Base-by-base conservation (phyloP, 37 sponge, comb jelly and placozoan species). In the Chondrilla cf. caribensis region DNA sequence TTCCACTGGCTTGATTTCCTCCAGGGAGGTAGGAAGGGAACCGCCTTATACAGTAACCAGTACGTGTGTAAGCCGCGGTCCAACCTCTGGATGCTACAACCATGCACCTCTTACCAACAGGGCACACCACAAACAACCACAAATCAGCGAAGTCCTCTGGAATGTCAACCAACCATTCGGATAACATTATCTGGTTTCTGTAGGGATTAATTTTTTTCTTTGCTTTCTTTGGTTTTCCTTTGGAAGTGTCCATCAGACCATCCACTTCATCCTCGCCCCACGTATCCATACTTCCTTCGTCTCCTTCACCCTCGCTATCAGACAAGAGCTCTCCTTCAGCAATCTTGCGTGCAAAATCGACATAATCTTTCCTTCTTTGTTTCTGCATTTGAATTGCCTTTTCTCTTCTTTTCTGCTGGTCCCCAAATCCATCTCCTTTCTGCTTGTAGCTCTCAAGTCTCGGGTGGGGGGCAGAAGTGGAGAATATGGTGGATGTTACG, bases 11-110 rank as follows among this genome's bases (percentile, higher is more conserved):
- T 38, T 60, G 72, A 72, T 77, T 62, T 0, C 99, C 99, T 0
- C 99, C 99, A 6, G 99, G 99, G 7, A 98, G 83, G 66, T 78
- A 73, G 59, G 96, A 95, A 0, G 90, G 96, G 80, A 98, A 98
- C 26, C 58, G 81, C 44, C 81, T 91, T 39, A 96, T 54, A 6
- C 83, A 42, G 37, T 86, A 57, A 0, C 99, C 99, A 17, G 67
- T 86, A 67, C 93, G 70, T 0, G 93, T 84, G 66, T 96, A 98
- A 11, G 90, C 97, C 26, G 54, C 25, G 1, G 99, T 96, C 41
- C 79, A 73, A 3, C 93, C 91, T 80, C 60, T 79, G 15, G 83
- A 42, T 0, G 99, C 90, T 15, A 98, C 85, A 0, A 98, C 87
- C 35, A 98, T 68, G 70, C 89, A 76, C 17, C 99, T 73, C 64